Base-by-base conservation (phyloP, 2,113 vertebrate genomes). In the Phainopepla nitens region DNA sequence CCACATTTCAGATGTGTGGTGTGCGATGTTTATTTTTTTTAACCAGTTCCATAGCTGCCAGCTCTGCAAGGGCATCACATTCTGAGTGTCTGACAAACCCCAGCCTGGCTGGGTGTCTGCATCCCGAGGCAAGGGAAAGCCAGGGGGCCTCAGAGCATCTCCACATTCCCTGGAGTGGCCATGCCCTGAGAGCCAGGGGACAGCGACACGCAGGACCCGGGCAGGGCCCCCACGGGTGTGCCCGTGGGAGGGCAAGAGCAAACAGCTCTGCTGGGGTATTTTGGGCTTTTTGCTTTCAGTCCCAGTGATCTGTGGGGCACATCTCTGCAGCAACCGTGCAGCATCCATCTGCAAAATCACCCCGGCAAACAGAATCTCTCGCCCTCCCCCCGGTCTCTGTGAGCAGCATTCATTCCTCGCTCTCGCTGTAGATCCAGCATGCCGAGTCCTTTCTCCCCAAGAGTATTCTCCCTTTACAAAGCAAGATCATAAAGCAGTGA, bases 401-500 rank as follows among this genome's bases (percentile, higher is more conserved):
- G 44, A 88, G 87, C 86, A 78, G 65, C 90, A 21, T 39, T 86
- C 96, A 65, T 94, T 93, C 82, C 84, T 69, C 2, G 58, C 85
- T 89, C 82, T 49, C 0, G 5, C 93, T 82, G 90, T 39, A 90
- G 93, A 91, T 58, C 91, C 70, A 2, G 80, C 88, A 65, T 10
- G 80, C 91, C 6, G 77, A 92, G 93, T 70, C 89, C 81, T 94
- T 94, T 66, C 78, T 83, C 95, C 97, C 85, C 91, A 71, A 35
- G 94, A 97, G 89, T 41, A 47, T 94, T 97, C 97, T 97, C 94
- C 92, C 73, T 96, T 96, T 97, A 82, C 89, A 90, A 89, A 97
- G 96, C 87, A 84, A 90, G 93, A 96, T 87, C 93, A 94, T 97
- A 94, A 97, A 97, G 96, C 87, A 45, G 89, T 96, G 97, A 98